Evolutionary conservation across 2,797 vertebrate species (phyloP), one percentile per base, ranked within the genome.

Genomic region (Eulemur rubriventer): DNA sequence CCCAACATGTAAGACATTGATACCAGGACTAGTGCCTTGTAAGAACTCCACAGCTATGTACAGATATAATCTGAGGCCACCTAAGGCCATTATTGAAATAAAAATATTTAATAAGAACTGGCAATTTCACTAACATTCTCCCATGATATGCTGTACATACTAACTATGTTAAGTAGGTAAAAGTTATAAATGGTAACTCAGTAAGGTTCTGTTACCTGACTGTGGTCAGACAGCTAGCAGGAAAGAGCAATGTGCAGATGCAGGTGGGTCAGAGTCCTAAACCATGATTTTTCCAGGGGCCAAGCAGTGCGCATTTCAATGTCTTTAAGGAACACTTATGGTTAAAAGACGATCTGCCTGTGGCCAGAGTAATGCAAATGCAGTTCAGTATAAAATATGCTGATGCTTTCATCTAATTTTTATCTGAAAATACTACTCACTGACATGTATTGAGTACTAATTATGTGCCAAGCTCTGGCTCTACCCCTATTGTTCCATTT

Each of bases 51-150:
- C 4, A 67, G 69, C 76, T 63, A 55, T 22, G 73, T 84, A 41
- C 20, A 73, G 38, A 43, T 55, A n/a, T 46, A 75, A 91, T 57
- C 38, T 41, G n/a, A 85, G 18, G 52, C 69, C 28, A 46, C 73
- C 48, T 63, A 82, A 92, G 55, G 7, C 17, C 55, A 63, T 90
- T 90, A 63, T 35, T 85, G 20, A 65, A 92, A 78, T 72, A 48
- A 67, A 95, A 90, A 88, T 46, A 84, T 84, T 87, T 93, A 88
- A 35, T 43, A 38, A 70, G 48, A 79, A 76, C 61, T 43, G 38
- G 41, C 13, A 92, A 33, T 70, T 69, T 96, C 59, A 50, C 50
- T 22, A 38, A 22, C 7, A 7, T 61, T 50, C 55, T 67, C 26
- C 26, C 7, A 50, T n/a, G 4, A 30, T 28, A 0, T 43, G 52